A percentile compares a stretch with the other conserved stretches of the same genome.
Conservation (phyloP, 2,888 invertebrate species). For the Pilophorus perplexus region DNA sequence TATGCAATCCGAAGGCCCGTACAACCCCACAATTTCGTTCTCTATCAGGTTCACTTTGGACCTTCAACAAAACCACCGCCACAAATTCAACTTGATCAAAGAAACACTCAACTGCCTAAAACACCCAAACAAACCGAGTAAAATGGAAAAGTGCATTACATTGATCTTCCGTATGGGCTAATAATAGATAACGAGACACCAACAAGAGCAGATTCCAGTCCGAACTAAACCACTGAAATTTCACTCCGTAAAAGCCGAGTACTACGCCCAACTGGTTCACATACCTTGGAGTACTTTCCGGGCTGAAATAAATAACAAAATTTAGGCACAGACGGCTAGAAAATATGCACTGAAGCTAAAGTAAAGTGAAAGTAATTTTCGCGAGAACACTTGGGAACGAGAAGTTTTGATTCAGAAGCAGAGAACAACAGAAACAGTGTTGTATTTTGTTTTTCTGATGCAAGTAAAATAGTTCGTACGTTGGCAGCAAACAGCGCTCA, state of each 20-base stretch:
- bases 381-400: no score
- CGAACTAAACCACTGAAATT: not conserved
- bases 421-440: no score
- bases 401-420: no score
- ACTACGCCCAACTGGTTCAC: not conserved
- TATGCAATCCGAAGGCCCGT: no score
- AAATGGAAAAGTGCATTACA: conserved; percentile 27
- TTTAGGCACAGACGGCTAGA: not conserved
- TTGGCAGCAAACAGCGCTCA: no score
- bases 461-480: no score
- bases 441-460: no score
- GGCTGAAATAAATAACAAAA: not conserved
- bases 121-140: not conserved
- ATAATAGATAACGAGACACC: conserved; percentile 43
- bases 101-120: not conserved
- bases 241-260: not conserved
- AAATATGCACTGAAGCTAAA: not conserved
- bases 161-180: conserved; percentile 44
- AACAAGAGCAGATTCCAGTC: not conserved
- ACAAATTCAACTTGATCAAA: no score
- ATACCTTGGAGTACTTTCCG: conserved; percentile 5
- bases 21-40: no score
- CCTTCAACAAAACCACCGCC: no score
- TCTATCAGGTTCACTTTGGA: no score
- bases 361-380: conserved; percentile 9